phyloP scores from a whole-genome alignment of 2,888 invertebrate species.

The Eupithecia subfuscata region DNA sequence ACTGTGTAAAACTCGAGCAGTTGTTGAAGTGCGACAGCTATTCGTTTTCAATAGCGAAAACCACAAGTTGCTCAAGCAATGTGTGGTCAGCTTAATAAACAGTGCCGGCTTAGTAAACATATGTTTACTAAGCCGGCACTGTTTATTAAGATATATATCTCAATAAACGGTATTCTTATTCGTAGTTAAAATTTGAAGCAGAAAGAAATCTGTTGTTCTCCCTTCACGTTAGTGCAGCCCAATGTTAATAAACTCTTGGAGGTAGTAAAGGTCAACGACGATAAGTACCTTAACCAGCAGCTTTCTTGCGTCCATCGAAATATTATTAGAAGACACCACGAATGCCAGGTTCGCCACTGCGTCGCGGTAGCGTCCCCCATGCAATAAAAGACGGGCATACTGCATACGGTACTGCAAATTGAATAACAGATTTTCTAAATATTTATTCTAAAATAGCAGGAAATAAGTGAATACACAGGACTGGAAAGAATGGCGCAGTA shows the following conservation, averaged over 20 bases:
- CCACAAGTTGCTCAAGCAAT: too few species aligned
- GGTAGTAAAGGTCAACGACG: not conserved
- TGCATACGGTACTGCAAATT: conserved; percentile 53
- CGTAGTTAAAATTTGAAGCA: not conserved
- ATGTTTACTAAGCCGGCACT: too few species aligned
- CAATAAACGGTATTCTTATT: not conserved
- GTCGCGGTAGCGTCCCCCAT: conserved; percentile 49
- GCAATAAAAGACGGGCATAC: conserved; percentile 52
- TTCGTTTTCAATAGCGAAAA: too few species aligned
- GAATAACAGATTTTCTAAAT: not conserved
- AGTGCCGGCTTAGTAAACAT: too few species aligned
- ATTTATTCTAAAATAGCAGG: not conserved
- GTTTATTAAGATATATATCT: too few species aligned
- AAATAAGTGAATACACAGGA: not conserved
- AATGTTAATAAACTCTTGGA: not conserved
- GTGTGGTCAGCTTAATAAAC: too few species aligned
- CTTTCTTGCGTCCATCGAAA: conserved; percentile 46
- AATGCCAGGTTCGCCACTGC: conserved; percentile 65
- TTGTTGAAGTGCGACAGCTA: too few species aligned
- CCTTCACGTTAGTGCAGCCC: not conserved
- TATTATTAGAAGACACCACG: conserved; percentile 50
- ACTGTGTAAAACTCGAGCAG: too few species aligned
- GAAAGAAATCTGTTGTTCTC: too few species aligned
- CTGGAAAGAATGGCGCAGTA: not conserved
- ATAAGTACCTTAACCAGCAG: conserved; percentile 54